These are phyloP conservation scores for Macrophya alboannulata DNA, from an alignment of 2,888 invertebrate genomes.

Conservation along the genomic window DNA sequence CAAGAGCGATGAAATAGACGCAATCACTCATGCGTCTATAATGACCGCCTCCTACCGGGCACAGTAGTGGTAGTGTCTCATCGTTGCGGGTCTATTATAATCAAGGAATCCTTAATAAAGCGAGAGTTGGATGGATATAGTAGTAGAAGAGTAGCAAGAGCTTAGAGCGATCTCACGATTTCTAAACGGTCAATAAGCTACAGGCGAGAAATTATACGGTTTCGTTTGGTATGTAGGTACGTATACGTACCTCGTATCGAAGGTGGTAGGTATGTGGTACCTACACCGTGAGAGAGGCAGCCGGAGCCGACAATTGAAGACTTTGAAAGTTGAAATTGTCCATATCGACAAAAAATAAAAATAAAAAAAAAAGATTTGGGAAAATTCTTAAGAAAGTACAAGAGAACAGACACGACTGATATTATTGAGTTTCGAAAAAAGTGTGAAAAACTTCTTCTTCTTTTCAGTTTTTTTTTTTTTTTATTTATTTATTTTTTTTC, in stretches of 20 bases:
- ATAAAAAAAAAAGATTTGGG: not conserved
- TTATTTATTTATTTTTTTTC: not conserved
- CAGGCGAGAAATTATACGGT: constrained; percentile 25
- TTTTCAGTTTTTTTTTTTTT: not conserved
- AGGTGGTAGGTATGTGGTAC: not conserved
- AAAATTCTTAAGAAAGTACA: constrained; percentile 12
- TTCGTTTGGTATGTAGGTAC: constrained; percentile 19
- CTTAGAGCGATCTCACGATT: constrained; percentile 48
- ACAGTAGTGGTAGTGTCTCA: constrained; percentile 19
- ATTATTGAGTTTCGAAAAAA: constrained; percentile 32
- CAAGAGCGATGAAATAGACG: constrained; percentile 47
- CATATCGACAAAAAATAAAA: not conserved
- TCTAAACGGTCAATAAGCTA: constrained; percentile 25
- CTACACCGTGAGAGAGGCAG: not conserved
- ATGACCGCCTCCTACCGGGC: constrained; percentile 19
- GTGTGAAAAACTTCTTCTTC: constrained; percentile 16
- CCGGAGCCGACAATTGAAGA: not conserved
- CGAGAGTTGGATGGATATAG: not conserved
- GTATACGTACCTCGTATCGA: not conserved
- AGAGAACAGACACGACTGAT: not conserved
- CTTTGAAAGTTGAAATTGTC: constrained; percentile 14
- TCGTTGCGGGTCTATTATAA: constrained; percentile 42
- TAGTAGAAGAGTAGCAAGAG: not conserved
- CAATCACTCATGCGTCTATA: constrained; percentile 50
- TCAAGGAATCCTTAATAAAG: constrained; percentile 54